Evolutionary conservation across 2,888 invertebrate genomes (phyloP), one percentile per base, ranked within the genome.

Genomic region (Amaurobius ferox): DNA sequence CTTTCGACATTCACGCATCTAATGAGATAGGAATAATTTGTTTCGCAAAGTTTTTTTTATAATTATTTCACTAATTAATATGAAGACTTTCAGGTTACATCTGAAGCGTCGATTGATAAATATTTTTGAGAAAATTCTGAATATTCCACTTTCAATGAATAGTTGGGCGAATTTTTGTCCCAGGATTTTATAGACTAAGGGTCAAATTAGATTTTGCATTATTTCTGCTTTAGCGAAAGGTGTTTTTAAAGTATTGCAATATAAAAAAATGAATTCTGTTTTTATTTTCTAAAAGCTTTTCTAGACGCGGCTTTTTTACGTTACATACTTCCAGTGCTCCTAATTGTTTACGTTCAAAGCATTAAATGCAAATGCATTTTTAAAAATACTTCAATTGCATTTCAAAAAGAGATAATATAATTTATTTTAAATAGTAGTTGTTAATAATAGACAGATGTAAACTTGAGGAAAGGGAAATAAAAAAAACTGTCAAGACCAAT

Each of bases 191-290:
- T 62, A 40, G 67, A 29, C 16, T 32, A 61, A 61, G 13, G 39
- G 70, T 77, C 68, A 78, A 78, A 78, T 78, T 78, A 78, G 68
- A 78, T 78, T 78, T 48, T 39, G 19, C 11, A 76, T 68, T 77
- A 32, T 77, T 67, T 67, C 44, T 23, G 23, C 23, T 55, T n/a
- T 55, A 7, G 6, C 7, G 11, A 68, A 77, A 67, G 48, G 32
- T 67, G 32, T 77, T 32, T 48, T 77, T 39, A 35, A 29, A 66
- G 32, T 68, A 55, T 30, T 28, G 13, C 16, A 9, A 28, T 26
- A 29, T 13, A 73, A 30, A 44, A 64, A 66, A 66, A 67, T 40
- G 11, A 35, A 35, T 39, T 19, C 35, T 35, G 35, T 61, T 68
- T 61, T 78, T 78, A 70, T 78, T 78, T 61, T 29, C 48, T 78